Base-by-base conservation (phyloP, 2,797 vertebrate species). In the Selene dorsalis region DNA sequence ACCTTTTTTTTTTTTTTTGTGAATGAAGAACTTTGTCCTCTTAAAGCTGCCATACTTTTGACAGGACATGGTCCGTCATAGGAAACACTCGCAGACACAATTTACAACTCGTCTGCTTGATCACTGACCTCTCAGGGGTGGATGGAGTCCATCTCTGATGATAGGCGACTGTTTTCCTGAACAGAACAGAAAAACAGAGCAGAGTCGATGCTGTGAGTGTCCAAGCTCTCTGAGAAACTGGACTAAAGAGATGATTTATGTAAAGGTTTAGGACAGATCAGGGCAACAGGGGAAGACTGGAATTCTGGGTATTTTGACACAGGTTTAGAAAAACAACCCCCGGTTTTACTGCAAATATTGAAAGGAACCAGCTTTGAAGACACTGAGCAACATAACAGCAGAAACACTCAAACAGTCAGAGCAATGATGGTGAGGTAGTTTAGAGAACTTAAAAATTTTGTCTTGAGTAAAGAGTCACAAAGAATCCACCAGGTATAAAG, bases 61-160 rank as follows among this genome's bases (percentile, higher is more conserved):
- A n/a, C n/a, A n/a, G n/a, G n/a, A n/a, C n/a, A n/a, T n/a, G n/a
- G n/a, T n/a, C n/a, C n/a, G n/a, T n/a, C n/a, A n/a, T n/a, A n/a
- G n/a, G n/a, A n/a, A n/a, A n/a, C n/a, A n/a, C n/a, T n/a, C n/a
- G n/a, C n/a, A n/a, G n/a, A n/a, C n/a, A n/a, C n/a, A n/a, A n/a
- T n/a, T n/a, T n/a, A n/a, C n/a, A n/a, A n/a, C n/a, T n/a, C n/a
- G n/a, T n/a, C n/a, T n/a, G n/a, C n/a, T n/a, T n/a, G n/a, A n/a
- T n/a, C n/a, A n/a, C n/a, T n/a, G n/a, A n/a, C 93, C 95, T 95
- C 90, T 93, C 93, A 97, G 83, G 96, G 96, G 88, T 96, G 95
- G 82, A 96, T 92, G 84, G 94, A 88, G 50, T 96, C 95, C 86
- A 81, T 88, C 4, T 96, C 95, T 96, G 96, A 93, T 93, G 96